phyloP scores from a whole-genome alignment of 2,888 invertebrate species.

The Teinopalpus imperialis region DNA sequence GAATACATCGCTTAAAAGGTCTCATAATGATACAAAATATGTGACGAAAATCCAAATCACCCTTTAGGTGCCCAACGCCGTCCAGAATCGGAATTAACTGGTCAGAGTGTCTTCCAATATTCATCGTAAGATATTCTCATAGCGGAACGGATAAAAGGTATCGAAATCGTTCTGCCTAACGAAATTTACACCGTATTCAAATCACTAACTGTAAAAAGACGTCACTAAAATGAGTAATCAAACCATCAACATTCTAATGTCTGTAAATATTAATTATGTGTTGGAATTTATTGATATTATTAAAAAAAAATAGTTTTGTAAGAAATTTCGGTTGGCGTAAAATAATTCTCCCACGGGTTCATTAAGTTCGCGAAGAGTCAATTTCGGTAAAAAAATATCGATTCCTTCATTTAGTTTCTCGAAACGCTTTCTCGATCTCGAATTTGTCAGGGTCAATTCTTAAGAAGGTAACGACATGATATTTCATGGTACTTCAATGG shows the following conservation, averaged over 20 bases:
- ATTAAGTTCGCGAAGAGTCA: slow-evolving; percentile 34
- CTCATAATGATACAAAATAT: too few species aligned
- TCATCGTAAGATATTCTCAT: slow-evolving; percentile 47
- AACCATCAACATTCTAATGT: slow-evolving; percentile 70
- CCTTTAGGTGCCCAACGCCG: too few species aligned
- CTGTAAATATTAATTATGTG: slow-evolving; percentile 72
- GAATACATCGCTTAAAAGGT: too few species aligned
- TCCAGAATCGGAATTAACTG: too few species aligned
- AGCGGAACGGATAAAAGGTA: slow-evolving; percentile 53
- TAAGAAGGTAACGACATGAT: not conserved
- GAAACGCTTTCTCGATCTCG: too few species aligned
- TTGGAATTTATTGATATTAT: slow-evolving; percentile 68
- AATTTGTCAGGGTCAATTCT: too few species aligned
- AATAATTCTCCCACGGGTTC: slow-evolving; percentile 57
- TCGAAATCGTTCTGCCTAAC: slow-evolving; percentile 56
- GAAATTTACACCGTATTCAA: slow-evolving; percentile 67
- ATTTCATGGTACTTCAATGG: not conserved
- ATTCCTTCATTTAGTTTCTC: slow-evolving; percentile 4
- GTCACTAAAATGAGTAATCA: slow-evolving; percentile 74
- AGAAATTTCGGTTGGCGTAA: slow-evolving; percentile 49
- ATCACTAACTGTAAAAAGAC: slow-evolving; percentile 68
- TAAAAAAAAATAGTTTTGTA: slow-evolving; percentile 59
- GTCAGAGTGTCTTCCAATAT: slow-evolving; percentile 37
- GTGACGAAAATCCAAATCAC: too few species aligned
- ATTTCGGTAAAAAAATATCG: not conserved